Percentiles rank a stretch among this genome's conserved stretches.
Conservation (phyloP, 2,797 vertebrate species). For the Aplochiton taeniatus region DNA sequence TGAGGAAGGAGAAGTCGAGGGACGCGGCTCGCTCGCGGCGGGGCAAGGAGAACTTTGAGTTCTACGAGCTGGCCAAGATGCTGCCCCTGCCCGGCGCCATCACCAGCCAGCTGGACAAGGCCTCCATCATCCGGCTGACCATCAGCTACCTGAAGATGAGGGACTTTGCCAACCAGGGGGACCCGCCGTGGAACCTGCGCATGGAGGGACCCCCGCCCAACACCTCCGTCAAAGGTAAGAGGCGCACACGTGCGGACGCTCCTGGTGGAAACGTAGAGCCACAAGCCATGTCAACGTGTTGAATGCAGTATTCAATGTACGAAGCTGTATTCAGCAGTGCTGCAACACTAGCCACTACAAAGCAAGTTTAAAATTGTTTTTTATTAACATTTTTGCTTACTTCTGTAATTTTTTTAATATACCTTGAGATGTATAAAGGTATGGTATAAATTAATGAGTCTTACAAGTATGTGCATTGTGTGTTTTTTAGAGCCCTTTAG, state of each 20-base stretch:
- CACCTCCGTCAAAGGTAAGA: constrained; percentile 96
- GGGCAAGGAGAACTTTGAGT: constrained; percentile 98
- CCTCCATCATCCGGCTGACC: constrained; percentile 97
- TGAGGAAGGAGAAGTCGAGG: constrained; percentile 97
- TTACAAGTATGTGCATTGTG: no score
- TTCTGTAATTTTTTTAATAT: no score
- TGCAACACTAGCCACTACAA: no score
- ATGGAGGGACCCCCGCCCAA: constrained; percentile 96
- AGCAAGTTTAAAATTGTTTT: no score
- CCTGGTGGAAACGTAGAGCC: not conserved
- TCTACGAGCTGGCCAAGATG: constrained; percentile 97
- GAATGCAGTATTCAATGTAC: no score
- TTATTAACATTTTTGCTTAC: no score
- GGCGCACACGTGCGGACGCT: not conserved
- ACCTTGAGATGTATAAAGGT: no score
- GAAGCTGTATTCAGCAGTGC: no score
- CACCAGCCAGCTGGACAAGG: constrained; percentile 98
- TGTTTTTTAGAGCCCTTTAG: no score
- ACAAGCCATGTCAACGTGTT: no score
- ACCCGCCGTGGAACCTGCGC: constrained; percentile 96
- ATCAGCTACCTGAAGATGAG: constrained; percentile 99
- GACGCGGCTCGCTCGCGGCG: constrained; percentile 94
- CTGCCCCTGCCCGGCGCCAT: constrained; percentile 96
- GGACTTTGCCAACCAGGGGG: constrained; percentile 96
- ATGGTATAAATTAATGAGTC: no score